Evolutionary conservation across 2,113 vertebrate genomes (phyloP).

Genomic region (Trogon melanurus): DNA sequence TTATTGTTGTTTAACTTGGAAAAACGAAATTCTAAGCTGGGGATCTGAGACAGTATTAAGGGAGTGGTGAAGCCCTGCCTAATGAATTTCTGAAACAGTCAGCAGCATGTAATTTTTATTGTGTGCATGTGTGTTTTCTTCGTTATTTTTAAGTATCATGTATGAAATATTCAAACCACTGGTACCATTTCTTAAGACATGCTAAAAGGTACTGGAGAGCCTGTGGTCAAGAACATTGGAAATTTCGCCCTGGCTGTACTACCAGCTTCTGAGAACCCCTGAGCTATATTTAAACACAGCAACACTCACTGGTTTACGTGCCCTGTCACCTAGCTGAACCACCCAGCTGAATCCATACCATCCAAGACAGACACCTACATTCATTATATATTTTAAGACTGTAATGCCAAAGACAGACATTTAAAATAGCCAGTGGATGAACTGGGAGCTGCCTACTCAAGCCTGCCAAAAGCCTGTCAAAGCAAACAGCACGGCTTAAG

Average conservation of each 20-base stretch:
- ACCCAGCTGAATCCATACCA: background rate
- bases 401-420: background rate
- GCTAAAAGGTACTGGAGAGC: background rate
- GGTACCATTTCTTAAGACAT: background rate
- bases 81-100: background rate
- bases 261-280: background rate
- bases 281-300: background rate
- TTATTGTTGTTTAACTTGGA: background rate
- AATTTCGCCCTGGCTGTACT: background rate
- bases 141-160: too few species aligned
- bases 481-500: background rate
- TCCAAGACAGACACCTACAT: background rate
- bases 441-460: slow-evolving; percentile 23
- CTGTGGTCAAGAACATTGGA: background rate
- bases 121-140: too few species aligned
- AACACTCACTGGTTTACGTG: background rate
- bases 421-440: slow-evolving; percentile 56
- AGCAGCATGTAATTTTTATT: background rate
- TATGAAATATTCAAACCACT: background rate
- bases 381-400: background rate
- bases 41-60: background rate
- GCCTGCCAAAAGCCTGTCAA: background rate
- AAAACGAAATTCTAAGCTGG: background rate
- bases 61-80: background rate
- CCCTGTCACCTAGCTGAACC: background rate